Evolutionary conservation across 2,888 invertebrate genomes (phyloP), one percentile per base, ranked within the genome.

Genomic region (Hyposoter didymator): DNA sequence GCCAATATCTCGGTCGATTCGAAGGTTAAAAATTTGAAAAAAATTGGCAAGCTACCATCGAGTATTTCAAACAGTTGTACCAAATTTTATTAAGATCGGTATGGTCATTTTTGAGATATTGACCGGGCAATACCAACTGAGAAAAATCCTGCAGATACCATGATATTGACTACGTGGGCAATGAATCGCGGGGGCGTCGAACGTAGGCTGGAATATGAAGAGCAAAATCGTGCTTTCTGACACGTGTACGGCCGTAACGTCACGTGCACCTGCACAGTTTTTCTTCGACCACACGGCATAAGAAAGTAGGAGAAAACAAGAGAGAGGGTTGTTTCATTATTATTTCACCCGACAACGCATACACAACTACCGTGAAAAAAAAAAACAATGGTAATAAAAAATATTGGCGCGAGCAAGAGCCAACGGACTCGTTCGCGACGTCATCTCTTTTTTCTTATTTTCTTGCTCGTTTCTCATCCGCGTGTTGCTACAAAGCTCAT

Each of bases 231-330:
- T 70, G 78, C 47, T 55, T 67, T 66, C 70, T 66, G 66, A 78
- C 84, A 70, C 78, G 62, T 72, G 72, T 79, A 73, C 59, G 81
- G 35, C 72, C 64, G 64, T 75, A 74, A 81, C 78, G 84, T 82
- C 84, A 82, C 78, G 84, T 78, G 84, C 78, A 84, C 84, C 81
- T 81, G 81, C 84, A 78, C 14, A 43, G 52, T 81, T 84, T 73
- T 78, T 59, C 67, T 78, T 78, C 49, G 49, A 35, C 47, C 39
- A 39, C 39, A 39, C 39, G 52, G 35, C 22, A n/a, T 14, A 28
- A 28, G 55, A 59, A 43, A 55, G 35, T 12, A 39, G 19, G 73
- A 73, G 7, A 64, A 55, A 81, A 43, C 43, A 43, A 39, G 47
- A 64, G 49, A 10, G 64, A 67, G 80, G 55, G 55, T 35, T 75